Percentiles rank a stretch among this genome's conserved stretches.
Evolutionary conservation across 2,888 invertebrate species (phyloP).

Genomic region (Amblyjoppa proteus): DNA sequence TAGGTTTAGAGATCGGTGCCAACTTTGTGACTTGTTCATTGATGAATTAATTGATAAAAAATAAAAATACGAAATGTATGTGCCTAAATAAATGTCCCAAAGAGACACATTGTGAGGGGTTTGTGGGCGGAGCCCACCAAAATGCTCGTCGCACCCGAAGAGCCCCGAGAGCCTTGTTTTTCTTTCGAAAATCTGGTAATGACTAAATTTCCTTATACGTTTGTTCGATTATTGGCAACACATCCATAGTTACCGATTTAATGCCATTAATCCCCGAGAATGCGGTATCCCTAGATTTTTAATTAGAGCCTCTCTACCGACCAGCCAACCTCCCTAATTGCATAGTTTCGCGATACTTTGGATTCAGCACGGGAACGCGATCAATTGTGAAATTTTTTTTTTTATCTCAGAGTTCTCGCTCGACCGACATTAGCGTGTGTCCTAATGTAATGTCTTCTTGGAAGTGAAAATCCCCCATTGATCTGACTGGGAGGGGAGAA

Average conservation of each 20-base stretch:
- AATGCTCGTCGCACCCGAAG: no score
- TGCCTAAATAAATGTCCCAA: no score
- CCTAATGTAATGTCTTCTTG: constrained; percentile 44
- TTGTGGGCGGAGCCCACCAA: no score
- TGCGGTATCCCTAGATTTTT: not conserved
- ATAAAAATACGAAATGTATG: no score
- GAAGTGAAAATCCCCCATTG: constrained; percentile 53
- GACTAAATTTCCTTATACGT: not conserved
- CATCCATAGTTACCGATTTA: not conserved
- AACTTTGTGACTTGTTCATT: no score
- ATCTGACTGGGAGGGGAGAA: constrained; percentile 24
- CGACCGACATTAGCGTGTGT: constrained; percentile 24
- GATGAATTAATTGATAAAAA: no score
- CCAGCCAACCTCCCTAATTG: constrained; percentile 17
- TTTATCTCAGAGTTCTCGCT: not conserved
- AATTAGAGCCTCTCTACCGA: not conserved
- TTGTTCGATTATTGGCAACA: constrained; percentile 12
- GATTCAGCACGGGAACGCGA: not conserved
- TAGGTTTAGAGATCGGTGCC: no score
- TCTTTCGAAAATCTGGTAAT: not conserved
- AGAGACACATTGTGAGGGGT: no score
- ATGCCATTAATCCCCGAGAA: not conserved
- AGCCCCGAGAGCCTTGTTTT: not conserved
- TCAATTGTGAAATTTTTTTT: constrained; percentile 56
- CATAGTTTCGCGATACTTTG: constrained; percentile 2